Conservation (phyloP, 2,113 vertebrate genomes). For the Pterocles orientalis region DNA sequence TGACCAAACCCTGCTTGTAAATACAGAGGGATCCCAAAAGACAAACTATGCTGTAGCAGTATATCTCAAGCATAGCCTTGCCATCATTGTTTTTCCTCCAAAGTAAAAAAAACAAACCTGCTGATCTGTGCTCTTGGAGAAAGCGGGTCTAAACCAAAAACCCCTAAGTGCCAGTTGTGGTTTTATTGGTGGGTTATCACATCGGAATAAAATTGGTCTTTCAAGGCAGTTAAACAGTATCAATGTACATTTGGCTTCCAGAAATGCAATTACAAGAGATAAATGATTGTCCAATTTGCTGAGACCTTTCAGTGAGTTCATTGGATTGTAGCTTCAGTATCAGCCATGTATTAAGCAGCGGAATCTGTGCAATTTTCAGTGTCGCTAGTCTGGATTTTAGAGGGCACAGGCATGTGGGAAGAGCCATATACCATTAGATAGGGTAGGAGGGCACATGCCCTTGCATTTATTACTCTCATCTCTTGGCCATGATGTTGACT, state of each 20-base stretch:
- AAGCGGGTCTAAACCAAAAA: neutral
- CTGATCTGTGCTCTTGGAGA: neutral
- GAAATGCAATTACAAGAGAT: slow-evolving; percentile 39
- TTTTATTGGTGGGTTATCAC: neutral
- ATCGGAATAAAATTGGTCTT: slow-evolving; percentile 1
- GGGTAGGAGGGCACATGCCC: neutral
- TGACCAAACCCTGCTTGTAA: neutral
- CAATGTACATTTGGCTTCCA: slow-evolving; percentile 24
- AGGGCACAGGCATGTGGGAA: neutral
- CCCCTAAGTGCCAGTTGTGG: neutral
- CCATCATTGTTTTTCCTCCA: neutral
- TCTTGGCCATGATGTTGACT: neutral
- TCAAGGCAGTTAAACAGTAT: slow-evolving; percentile 22
- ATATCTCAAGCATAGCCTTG: neutral
- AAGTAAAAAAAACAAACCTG: neutral
- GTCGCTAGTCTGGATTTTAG: neutral
- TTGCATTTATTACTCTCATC: neutral
- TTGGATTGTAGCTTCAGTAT: slow-evolving; percentile 18
- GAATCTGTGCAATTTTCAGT: neutral
- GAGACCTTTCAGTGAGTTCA: slow-evolving; percentile 10
- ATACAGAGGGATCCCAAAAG: neutral
- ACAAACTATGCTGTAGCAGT: neutral
- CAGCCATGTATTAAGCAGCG: slow-evolving; percentile 21
- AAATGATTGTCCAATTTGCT: slow-evolving; percentile 50
- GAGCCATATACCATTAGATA: neutral